Conservation (phyloP, 2,797 vertebrate species). For the Cygnus olor region DNA sequence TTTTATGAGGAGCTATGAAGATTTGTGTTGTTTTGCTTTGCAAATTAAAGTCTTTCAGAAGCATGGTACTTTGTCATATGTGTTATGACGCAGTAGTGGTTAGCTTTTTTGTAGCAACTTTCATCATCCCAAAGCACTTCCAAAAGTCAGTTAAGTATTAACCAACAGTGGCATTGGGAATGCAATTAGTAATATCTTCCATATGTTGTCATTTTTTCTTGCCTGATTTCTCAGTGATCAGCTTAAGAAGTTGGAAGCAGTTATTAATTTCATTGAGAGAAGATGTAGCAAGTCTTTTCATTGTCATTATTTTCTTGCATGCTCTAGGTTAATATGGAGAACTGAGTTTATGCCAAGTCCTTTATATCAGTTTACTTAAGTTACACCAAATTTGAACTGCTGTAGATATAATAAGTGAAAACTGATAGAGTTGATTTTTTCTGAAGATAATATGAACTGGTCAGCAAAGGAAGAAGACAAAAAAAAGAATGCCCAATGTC, state of each 20-base stretch:
- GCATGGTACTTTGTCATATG: not conserved
- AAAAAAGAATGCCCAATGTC: not conserved
- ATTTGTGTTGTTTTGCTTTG: not conserved
- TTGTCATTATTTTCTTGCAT: not conserved
- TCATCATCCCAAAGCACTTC: not conserved
- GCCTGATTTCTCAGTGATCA: not conserved
- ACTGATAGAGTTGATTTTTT: not conserved
- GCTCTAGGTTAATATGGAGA: not conserved
- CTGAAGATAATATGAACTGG: not conserved
- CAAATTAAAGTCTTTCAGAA: not conserved
- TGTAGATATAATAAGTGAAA: not conserved
- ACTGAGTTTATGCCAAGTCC: not conserved
- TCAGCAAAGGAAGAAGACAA: not conserved
- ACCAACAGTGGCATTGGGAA: not conserved
- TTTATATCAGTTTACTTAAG: not conserved
- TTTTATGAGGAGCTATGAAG: not conserved
- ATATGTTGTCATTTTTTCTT: rapidly evolving
- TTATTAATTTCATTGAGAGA: not conserved
- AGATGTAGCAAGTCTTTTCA: not conserved
- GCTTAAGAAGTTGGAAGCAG: not conserved
- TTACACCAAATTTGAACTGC: not conserved
- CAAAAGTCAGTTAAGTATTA: conserved; percentile 50
- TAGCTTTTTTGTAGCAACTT: not conserved
- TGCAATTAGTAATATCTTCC: not conserved
- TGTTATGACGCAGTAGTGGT: not conserved